phyloP scores from a whole-genome alignment of 2,797 vertebrate species.

The Mallotus villosus region DNA sequence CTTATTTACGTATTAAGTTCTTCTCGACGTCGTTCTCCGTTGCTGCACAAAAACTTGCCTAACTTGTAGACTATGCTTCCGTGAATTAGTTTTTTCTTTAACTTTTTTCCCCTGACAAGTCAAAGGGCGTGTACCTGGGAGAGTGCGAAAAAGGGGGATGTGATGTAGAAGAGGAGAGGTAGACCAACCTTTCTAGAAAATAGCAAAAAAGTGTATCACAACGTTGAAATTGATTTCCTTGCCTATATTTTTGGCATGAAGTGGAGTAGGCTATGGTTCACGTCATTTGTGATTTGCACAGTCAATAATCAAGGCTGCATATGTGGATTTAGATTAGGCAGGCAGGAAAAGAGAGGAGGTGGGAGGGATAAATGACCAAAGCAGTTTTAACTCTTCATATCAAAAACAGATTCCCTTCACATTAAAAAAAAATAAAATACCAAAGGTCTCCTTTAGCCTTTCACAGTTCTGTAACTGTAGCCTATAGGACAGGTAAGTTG shows the following conservation, averaged over 20 bases:
- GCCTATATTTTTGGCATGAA: slow-evolving; percentile 38
- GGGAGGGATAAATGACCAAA: slow-evolving; percentile 13
- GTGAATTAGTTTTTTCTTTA: slow-evolving; percentile 74
- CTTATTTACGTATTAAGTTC: slow-evolving; percentile 50
- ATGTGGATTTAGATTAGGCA: slow-evolving; percentile 30
- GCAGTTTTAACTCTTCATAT: slow-evolving; percentile 10
- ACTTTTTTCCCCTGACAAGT: slow-evolving; percentile 73
- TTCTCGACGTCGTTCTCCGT: slow-evolving; percentile 64
- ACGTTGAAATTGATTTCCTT: slow-evolving; percentile 35
- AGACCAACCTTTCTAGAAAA: slow-evolving; percentile 17
- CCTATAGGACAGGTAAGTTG: background rate
- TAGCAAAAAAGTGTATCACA: slow-evolving; percentile 33
- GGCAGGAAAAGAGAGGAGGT: slow-evolving; percentile 47
- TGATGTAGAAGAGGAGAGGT: slow-evolving; percentile 52
- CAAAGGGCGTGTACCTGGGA: slow-evolving; percentile 82
- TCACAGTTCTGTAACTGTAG: background rate
- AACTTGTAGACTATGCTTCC: slow-evolving; percentile 77
- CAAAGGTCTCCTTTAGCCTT: background rate
- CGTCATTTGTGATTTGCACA: slow-evolving; percentile 52
- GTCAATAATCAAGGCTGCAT: slow-evolving; percentile 42
- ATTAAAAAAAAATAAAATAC: background rate
- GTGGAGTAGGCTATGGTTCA: slow-evolving; percentile 44
- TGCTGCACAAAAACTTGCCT: slow-evolving; percentile 63
- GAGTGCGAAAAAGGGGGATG: slow-evolving; percentile 57
- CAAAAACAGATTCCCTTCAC: background rate